Evolutionary conservation across 2,888 invertebrate genomes (phyloP).

Genomic region (Spisula solida): DNA sequence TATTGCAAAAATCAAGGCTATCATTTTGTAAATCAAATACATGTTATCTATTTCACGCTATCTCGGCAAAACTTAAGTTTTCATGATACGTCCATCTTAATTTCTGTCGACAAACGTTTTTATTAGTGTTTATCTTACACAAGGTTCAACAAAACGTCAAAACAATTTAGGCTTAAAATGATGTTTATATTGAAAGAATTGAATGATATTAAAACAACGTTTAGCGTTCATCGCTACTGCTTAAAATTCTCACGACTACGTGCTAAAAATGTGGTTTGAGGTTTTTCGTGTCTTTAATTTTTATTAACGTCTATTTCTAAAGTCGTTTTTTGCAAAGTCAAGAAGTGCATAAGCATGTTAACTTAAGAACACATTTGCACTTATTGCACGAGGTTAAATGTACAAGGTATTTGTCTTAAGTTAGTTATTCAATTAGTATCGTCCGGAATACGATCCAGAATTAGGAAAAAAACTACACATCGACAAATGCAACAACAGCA

Average conservation of each 20-base stretch:
- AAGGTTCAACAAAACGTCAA: background rate
- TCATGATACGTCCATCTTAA: constrained; percentile 49
- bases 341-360: background rate
- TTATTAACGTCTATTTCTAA: background rate
- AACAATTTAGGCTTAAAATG: constrained; percentile 12
- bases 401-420: no score
- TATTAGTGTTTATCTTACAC: background rate
- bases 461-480: no score
- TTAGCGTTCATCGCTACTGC: background rate
- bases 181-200: constrained; percentile 2
- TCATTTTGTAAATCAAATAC: constrained; percentile 42
- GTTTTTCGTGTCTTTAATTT: background rate
- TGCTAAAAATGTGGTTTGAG: background rate
- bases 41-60: constrained; percentile 43
- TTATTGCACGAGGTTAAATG: background rate
- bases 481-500: no score
- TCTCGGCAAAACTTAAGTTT: constrained; percentile 33
- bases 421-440: no score
- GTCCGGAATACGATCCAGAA: no score
- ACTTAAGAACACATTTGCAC: background rate
- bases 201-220: background rate
- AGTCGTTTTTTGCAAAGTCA: background rate
- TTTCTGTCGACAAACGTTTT: constrained; percentile 40
- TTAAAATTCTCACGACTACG: constrained; percentile 19
- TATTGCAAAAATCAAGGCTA: constrained; percentile 48